Evolutionary conservation across 2,113 vertebrate species (phyloP), one percentile per base, ranked within the genome.

Genomic region (Fulmarus glacialis): DNA sequence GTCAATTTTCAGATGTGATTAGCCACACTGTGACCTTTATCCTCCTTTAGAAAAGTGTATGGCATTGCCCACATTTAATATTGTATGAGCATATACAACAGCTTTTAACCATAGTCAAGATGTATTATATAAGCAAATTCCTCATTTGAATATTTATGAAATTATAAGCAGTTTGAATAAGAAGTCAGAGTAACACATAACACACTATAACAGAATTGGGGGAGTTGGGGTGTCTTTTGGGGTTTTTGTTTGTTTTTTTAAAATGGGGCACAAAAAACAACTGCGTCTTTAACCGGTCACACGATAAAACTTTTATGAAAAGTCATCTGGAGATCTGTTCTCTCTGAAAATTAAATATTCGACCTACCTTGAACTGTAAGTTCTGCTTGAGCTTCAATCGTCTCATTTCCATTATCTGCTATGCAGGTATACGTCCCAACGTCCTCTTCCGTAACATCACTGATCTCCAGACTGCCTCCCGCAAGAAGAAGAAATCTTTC

Each of bases 351-450:
- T 8, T 36, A 90, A 83, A 43, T 29, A 29, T 27, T 55, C 2
- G 47, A 56, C 96, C 89, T 98, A 99, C 99, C 99, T 99, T 99
- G 99, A 24, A 99, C 92, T 6, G 95, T 79, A 86, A 99, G 99
- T 43, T 99, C 99, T n/a, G 99, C 99, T 72, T 98, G 99, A 27
- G 99, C 98, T 90, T 99, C 98, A 27, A 99, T 90, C 6, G 99
- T 99, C 68, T 98, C 97, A 12, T 99, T 99, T 34, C 96, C 96
- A 2, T 98, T 99, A 40, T 99, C 98, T 0, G 98, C 99, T 73
- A 99, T 68, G 96, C 99, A 99, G 91, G 98, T 98, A 73, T 99
- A 99, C 24, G 98, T 97, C 32, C 99, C 99, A 2, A 95, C 97
- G 7, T 99, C 99, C 12, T 98, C 98, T 86, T 99, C 98, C 1